Conservation (phyloP, 2,888 invertebrate species). For the Andricus curvator region DNA sequence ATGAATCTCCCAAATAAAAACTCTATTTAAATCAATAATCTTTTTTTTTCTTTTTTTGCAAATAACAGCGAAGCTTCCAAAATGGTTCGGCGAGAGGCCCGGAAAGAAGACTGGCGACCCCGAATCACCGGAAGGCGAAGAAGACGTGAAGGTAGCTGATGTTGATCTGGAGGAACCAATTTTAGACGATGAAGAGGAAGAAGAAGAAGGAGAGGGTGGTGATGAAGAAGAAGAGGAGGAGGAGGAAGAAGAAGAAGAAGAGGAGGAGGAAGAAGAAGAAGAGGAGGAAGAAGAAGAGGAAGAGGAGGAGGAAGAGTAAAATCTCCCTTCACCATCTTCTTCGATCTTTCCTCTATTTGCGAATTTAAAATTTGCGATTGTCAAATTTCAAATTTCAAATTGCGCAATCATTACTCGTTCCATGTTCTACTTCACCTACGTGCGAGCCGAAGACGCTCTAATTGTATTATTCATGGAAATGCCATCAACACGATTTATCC, state of each 20-base stretch:
- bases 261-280: conserved; percentile 74
- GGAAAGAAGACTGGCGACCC: conserved; percentile 94
- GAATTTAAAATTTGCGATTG: not conserved
- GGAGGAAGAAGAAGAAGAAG: conserved; percentile 73
- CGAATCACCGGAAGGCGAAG: conserved; percentile 95
- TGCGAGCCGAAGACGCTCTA: conserved; percentile 38
- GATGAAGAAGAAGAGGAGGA: conserved; percentile 81
- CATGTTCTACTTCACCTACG: conserved; percentile 46
- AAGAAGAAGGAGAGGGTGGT: conserved; percentile 85
- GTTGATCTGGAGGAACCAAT: conserved; percentile 85
- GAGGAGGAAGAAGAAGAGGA: conserved; percentile 73
- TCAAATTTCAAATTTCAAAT: conserved; percentile 5
- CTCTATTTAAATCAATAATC: not conserved
- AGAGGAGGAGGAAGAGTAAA: conserved; percentile 64
- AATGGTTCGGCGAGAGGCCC: conserved; percentile 97
- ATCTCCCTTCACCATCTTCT: conserved; percentile 40
- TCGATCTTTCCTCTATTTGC: conserved; percentile 28
- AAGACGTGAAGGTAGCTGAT: conserved; percentile 89
- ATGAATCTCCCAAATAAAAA: not conserved
- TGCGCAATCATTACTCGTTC: conserved; percentile 29
- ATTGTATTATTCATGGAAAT: conserved; percentile 23
- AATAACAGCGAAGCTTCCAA: conserved; percentile 90
- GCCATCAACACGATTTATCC: not conserved
- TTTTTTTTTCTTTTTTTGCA: conserved; percentile 7
- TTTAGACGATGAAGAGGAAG: conserved; percentile 87